phyloP scores from a whole-genome alignment of 2,888 invertebrate genomes.

The Abrostola tripartita region DNA sequence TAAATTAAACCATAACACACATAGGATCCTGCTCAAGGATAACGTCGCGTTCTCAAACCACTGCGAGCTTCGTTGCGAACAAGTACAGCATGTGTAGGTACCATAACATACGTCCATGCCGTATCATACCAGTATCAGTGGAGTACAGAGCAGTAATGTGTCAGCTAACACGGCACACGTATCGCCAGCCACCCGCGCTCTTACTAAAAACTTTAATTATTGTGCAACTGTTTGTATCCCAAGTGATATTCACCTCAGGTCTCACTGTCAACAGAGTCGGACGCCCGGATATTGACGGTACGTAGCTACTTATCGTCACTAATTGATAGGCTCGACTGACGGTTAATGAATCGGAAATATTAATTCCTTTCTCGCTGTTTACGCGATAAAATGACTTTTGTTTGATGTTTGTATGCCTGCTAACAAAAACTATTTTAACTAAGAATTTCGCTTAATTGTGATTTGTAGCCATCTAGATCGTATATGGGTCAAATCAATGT shows the following conservation, averaged over 20 bases:
- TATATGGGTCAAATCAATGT: constrained; percentile 48
- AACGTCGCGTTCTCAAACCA: too few relatives aligned
- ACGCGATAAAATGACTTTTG: background rate
- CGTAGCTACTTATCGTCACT: constrained; percentile 15
- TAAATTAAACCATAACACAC: too few relatives aligned
- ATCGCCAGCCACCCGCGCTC: constrained; percentile 11
- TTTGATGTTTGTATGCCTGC: background rate
- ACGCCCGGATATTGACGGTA: constrained; percentile 26
- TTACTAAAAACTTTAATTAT: constrained; percentile 12
- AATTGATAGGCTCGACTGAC: constrained; percentile 35
- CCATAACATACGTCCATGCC: constrained; percentile 10
- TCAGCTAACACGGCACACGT: constrained; percentile 22
- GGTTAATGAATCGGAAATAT: constrained; percentile 33
- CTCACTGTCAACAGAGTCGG: constrained; percentile 21
- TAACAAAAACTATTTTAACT: background rate
- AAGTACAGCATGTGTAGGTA: background rate
- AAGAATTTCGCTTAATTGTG: too few relatives aligned
- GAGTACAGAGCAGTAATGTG: constrained; percentile 32
- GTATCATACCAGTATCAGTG: constrained; percentile 31
- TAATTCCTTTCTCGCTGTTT: constrained; percentile 7
- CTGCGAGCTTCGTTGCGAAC: background rate
- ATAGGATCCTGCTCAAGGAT: too few relatives aligned
- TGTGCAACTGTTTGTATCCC: constrained; percentile 16
- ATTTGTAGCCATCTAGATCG: background rate
- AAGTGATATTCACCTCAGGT: constrained; percentile 5